Conservation (phyloP, 2,113 vertebrate genomes). For the Rallus limicola region DNA sequence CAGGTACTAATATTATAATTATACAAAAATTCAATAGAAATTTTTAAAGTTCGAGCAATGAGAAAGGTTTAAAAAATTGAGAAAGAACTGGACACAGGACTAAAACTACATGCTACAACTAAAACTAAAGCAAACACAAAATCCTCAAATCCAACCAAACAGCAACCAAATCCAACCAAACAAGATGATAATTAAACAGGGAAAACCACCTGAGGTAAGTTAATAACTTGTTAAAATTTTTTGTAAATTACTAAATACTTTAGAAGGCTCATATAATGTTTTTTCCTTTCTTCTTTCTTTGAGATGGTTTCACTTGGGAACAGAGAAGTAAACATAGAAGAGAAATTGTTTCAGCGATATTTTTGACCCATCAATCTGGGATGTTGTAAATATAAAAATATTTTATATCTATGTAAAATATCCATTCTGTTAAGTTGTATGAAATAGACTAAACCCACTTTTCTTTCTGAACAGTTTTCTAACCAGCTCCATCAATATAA, state of each 20-base stretch:
- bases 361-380: background rate
- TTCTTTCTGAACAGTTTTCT: background rate
- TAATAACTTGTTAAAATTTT: background rate
- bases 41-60: background rate
- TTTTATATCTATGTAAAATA: background rate
- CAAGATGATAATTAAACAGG: background rate
- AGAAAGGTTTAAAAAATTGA: background rate
- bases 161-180: accelerated
- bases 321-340: background rate
- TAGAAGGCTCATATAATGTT: accelerated
- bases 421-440: background rate
- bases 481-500: background rate
- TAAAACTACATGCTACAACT: background rate
- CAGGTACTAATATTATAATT: background rate
- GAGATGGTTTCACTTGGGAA: background rate
- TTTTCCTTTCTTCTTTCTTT: background rate
- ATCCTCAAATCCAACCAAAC: background rate
- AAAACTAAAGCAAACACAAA: background rate
- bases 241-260: background rate
- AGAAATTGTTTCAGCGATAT: background rate
- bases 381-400: background rate
- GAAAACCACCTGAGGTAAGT: background rate
- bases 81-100: background rate
- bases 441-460: background rate
- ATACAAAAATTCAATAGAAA: background rate